phyloP scores from a whole-genome alignment of 2,888 invertebrate genomes.

The Dolomedes plantarius region DNA sequence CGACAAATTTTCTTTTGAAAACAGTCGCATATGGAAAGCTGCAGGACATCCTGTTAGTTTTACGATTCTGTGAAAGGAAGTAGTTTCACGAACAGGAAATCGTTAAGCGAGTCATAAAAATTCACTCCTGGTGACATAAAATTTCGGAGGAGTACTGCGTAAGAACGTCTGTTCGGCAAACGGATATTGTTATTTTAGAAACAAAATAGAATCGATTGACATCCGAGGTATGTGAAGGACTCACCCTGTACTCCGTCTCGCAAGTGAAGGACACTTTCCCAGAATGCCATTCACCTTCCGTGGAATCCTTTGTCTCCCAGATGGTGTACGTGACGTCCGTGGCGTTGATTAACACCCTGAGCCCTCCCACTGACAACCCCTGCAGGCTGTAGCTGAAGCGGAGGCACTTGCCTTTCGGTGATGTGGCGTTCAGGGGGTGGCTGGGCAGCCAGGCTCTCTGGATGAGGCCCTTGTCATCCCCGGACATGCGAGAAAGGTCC shows the following conservation, averaged over 20 bases:
- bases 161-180: no score
- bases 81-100: no score
- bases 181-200: no score
- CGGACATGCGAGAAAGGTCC: conserved; percentile 73
- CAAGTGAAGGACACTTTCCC: conserved; percentile 72
- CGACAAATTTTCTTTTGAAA: no score
- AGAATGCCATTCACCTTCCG: conserved; percentile 71
- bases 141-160: no score
- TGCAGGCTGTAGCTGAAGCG: conserved; percentile 62
- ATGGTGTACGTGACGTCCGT: conserved; percentile 66
- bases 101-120: no score
- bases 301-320: conserved; percentile 70
- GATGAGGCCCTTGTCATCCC: conserved; percentile 39
- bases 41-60: no score
- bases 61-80: no score
- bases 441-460: conserved; percentile 61
- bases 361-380: conserved; percentile 49
- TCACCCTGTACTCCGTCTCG: conserved; percentile 62
- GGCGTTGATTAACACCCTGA: conserved; percentile 59
- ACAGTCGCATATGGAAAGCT: no score
- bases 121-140: no score
- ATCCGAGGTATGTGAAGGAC: no score
- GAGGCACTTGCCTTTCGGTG: conserved; percentile 57
- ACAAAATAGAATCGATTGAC: no score
- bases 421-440: conserved; percentile 40